Conservation (phyloP, 2,797 vertebrate genomes). For the Euthynnus affinis region DNA sequence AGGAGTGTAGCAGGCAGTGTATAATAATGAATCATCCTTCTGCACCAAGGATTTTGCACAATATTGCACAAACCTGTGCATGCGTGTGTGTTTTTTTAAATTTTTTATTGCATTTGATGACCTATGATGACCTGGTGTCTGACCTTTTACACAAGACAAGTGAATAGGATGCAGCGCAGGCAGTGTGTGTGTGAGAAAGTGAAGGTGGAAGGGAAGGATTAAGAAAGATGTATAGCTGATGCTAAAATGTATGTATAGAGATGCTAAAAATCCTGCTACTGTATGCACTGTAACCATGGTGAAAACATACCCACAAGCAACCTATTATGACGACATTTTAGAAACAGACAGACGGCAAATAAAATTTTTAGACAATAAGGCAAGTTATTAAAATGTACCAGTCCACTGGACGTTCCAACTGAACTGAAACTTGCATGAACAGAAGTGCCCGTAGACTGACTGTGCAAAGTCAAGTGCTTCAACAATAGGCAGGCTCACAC, state of each 20-base stretch:
- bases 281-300: neutral
- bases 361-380: constrained; percentile 8
- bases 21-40: constrained; percentile 4
- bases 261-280: neutral
- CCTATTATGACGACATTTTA: neutral
- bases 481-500: constrained; percentile 35
- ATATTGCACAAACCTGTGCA: constrained; percentile 13
- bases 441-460: constrained; percentile 16
- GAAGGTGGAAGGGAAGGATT: constrained; percentile 8
- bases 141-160: neutral
- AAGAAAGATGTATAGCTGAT: constrained; percentile 1
- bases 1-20: neutral
- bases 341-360: neutral
- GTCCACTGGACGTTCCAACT: constrained; percentile 2
- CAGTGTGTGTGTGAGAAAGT: neutral
- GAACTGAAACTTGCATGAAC: constrained; percentile 13
- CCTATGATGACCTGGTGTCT: constrained; percentile 1
- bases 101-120: constrained; percentile 22
- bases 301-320: constrained; percentile 1
- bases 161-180: neutral
- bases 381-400: constrained; percentile 8
- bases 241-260: neutral
- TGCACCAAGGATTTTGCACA: constrained; percentile 5
- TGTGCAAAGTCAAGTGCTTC: constrained; percentile 4
- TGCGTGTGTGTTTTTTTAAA: constrained; percentile 4